phyloP scores from a whole-genome alignment of 2,888 invertebrate species.

The Phyllotreta cruciferae region DNA sequence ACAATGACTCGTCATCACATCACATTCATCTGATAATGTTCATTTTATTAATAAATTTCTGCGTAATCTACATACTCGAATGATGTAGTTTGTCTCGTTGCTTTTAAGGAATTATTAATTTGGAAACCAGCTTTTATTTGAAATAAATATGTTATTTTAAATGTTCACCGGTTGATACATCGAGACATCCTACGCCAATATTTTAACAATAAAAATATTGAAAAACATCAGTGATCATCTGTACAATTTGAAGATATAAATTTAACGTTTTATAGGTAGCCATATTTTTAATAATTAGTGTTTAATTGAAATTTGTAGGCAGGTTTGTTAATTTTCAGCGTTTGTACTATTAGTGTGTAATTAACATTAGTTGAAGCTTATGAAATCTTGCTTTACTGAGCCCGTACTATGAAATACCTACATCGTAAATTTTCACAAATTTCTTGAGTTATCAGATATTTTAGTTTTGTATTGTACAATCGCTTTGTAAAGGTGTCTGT shows the following conservation, averaged over 20 bases:
- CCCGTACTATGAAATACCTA: no score
- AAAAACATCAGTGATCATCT: slow-evolving; percentile 32
- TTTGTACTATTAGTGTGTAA: slow-evolving; percentile 18
- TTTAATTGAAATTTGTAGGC: slow-evolving; percentile 34
- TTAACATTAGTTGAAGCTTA: no score
- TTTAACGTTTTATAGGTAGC: slow-evolving; percentile 39
- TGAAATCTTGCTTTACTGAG: neutral
- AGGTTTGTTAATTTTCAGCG: slow-evolving; percentile 32
- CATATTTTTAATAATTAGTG: slow-evolving; percentile 40
- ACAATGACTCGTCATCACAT: slow-evolving; percentile 34
- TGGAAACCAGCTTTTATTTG: no score
- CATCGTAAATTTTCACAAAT: no score
- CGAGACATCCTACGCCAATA: slow-evolving; percentile 20
- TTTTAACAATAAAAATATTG: slow-evolving; percentile 30
- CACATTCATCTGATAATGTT: slow-evolving; percentile 27
- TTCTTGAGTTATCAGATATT: no score
- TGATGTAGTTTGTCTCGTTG: no score
- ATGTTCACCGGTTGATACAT: no score
- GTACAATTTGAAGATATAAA: slow-evolving; percentile 38
- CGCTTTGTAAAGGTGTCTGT: no score
- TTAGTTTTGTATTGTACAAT: no score
- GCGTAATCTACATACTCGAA: no score
- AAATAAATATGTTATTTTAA: no score
- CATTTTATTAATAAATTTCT: slow-evolving; percentile 4
- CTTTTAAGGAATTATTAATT: no score